Evolutionary conservation across 2,797 vertebrate genomes (phyloP), one percentile per base, ranked within the genome.

Genomic region (Anguilla anguilla): DNA sequence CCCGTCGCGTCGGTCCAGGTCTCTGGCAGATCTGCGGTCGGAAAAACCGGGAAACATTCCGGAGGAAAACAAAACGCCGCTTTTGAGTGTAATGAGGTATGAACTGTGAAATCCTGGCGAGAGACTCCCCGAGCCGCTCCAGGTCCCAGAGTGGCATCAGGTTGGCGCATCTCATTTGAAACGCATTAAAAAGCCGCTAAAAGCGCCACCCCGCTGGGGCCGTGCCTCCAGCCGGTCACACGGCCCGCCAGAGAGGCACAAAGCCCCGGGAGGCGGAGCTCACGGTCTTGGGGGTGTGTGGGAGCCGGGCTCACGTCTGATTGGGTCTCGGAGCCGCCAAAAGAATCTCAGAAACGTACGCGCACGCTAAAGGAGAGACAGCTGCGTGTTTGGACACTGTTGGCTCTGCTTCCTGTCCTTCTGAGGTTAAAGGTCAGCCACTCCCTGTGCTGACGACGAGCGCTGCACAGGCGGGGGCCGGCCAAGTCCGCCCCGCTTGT

Each of bases 101-200:
- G 77, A 81, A 81, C 15, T 46, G 77, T 81, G 43, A 81, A 81
- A 81, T 81, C 19, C 43, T 49, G 77, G 77, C 7, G 39, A 6
- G 77, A 81, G 25, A 9, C 43, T 81, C 3, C 10, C 11, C 1
- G 19, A 49, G n/a, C 72, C 19, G 61, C 55, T 7, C 64, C 83
- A 87, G 89, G 92, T 90, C 93, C 92, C 91, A 90, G 91, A 90
- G 94, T 91, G 94, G 93, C 92, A 92, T 90, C 91, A 72, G 85
- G 87, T 88, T 92, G 86, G 51, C 79, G 81, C 86, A 87, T 87
- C 81, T 93, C 90, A 85, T 88, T 92, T 91, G 86, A 88, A 92
- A 93, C 90, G 92, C 92, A 91, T 90, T 92, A 91, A 95, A 93
- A 92, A 93, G 90, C 92, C 93, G 93, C 93, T 95, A 94, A 95